Evolutionary conservation across 2,797 vertebrate genomes (phyloP).

Genomic region (Sebastes hubbsi): DNA sequence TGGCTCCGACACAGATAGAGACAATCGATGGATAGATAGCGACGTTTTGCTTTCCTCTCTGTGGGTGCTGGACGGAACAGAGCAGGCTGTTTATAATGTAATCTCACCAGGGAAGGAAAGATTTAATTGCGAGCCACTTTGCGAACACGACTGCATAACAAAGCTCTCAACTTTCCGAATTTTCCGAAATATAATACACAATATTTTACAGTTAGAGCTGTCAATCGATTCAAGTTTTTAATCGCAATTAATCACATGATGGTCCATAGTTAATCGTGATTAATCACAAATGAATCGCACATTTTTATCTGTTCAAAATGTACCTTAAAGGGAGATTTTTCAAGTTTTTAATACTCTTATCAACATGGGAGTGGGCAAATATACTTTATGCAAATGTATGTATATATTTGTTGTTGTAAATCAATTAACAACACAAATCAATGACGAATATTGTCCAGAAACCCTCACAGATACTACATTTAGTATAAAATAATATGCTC

Average conservation of each 20-base stretch:
- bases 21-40: conserved; percentile 42
- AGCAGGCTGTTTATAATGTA: conserved; percentile 19
- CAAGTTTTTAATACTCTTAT: too few species aligned
- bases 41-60: not conserved
- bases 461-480: too few species aligned
- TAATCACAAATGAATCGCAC: too few species aligned
- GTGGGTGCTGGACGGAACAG: conserved; percentile 1
- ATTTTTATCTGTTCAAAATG: too few species aligned
- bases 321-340: too few species aligned
- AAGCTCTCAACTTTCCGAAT: not conserved
- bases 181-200: not conserved
- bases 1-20: conserved; percentile 28
- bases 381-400: too few species aligned
- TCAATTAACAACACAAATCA: too few species aligned
- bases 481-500: too few species aligned
- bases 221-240: not conserved
- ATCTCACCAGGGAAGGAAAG: conserved; percentile 9
- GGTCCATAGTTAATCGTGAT: fast-evolving
- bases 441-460: too few species aligned
- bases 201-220: not conserved
- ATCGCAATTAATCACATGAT: too few species aligned
- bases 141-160: not conserved
- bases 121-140: conserved; percentile 36
- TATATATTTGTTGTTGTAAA: too few species aligned
- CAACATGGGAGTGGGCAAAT: too few species aligned